Conservation (phyloP, 2,888 invertebrate species). For the Aphrophora alni region DNA sequence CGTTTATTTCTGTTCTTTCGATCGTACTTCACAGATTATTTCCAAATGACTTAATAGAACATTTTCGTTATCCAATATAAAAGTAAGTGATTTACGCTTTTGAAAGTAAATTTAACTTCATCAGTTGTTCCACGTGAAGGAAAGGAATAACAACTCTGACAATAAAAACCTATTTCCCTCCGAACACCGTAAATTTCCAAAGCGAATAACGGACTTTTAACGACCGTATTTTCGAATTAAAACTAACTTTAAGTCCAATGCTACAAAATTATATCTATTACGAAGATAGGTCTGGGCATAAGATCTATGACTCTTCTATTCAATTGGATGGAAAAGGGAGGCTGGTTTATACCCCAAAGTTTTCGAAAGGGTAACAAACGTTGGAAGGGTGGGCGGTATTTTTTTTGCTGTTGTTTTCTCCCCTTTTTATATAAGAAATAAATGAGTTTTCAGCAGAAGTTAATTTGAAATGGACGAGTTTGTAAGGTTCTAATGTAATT, state of each 20-base stretch:
- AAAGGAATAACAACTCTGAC: background rate
- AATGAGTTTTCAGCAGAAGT: background rate
- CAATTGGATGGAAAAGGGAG: slow-evolving; percentile 4
- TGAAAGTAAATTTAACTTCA: background rate
- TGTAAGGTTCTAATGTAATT: background rate
- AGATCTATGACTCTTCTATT: background rate
- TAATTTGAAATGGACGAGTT: background rate
- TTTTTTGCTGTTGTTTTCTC: background rate
- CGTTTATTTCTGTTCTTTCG: too few relatives aligned
- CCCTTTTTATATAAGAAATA: background rate
- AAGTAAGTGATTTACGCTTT: too few relatives aligned
- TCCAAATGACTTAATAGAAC: too few relatives aligned
- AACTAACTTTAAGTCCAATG: background rate
- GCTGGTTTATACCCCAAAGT: background rate
- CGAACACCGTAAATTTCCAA: background rate
- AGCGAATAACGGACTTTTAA: slow-evolving; percentile 9
- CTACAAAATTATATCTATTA: background rate
- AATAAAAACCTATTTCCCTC: background rate
- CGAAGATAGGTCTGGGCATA: background rate
- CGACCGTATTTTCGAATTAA: slow-evolving; percentile 6
- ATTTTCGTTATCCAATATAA: too few relatives aligned
- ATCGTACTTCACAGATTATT: too few relatives aligned
- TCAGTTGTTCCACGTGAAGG: background rate
- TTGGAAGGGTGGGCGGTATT: background rate
- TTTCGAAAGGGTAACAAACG: background rate